phyloP scores from a whole-genome alignment of 2,888 invertebrate species.

The Stegophylla sp. region DNA sequence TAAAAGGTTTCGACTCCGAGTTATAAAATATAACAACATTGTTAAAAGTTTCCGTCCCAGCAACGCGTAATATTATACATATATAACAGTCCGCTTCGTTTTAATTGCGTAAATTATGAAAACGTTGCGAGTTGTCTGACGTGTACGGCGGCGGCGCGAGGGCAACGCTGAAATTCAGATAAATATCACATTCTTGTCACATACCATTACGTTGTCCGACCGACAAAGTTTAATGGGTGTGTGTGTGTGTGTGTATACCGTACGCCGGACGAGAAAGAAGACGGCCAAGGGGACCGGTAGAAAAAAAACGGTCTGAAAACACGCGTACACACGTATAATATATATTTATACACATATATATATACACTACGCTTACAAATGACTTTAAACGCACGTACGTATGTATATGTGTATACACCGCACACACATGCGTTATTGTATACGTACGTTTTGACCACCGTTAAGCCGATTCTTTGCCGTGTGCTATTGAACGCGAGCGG shows the following conservation, averaged over 20 bases:
- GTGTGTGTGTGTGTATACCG: too few species aligned
- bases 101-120: conserved; percentile 56
- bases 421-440: not conserved
- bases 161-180: conserved; percentile 46
- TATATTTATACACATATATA: not conserved
- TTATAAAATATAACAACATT: conserved; percentile 48
- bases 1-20: conserved; percentile 26
- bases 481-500: conserved; percentile 15
- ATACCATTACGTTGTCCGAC: conserved; percentile 27
- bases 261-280: too few species aligned
- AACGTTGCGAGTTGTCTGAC: conserved; percentile 17
- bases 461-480: conserved; percentile 33
- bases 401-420: not conserved
- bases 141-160: conserved; percentile 9
- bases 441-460: not conserved
- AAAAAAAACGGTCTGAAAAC: conserved; percentile 6
- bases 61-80: not conserved
- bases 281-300: too few species aligned
- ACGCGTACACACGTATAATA: not conserved
- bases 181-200: conserved; percentile 47
- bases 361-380: too few species aligned
- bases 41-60: conserved; percentile 48
- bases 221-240: conserved; percentile 37
- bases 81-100: too few species aligned
- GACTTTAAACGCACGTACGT: not conserved